Evolutionary conservation across 2,888 invertebrate genomes (phyloP), one percentile per base, ranked within the genome.

Genomic region (Morpho helenor): DNA sequence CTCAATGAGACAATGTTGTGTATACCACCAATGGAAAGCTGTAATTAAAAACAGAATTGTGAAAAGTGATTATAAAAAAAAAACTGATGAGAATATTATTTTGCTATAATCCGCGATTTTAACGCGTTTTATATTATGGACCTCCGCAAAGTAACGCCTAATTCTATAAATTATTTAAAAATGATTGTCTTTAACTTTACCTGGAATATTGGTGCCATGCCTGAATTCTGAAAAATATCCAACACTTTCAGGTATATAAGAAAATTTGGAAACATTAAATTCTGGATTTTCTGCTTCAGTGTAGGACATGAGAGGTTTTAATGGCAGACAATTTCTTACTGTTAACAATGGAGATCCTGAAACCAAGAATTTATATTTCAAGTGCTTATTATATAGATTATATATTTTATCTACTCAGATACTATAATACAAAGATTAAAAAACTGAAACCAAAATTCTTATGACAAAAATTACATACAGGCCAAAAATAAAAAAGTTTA

Each of bases 131-230:
- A 16, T 16, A 16, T 16, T 16, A 16, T 16, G 2, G 16, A 16
- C 16, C 16, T 16, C 16, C 16, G 16, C 16, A 16, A 16, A 16
- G 16, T 16, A 16, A 16, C 16, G 16, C 16, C 16, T 16, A 16
- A 16, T 16, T 16, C 16, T 16, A 16, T 16, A 16, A 16, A 16
- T 16, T 16, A 16, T 16, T 16, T 16, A 16, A 31, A 31, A 31
- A 5, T 31, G 47, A 31, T 31, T 31, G 5, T 31, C 31, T 31
- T 31, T 31, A 31, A 31, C 31, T 39, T 64, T 83, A 94, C 95
- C 96, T 76, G 97, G 96, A 69, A 96, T 92, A 79, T 94, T 95
- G 22, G 94, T 93, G 4, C 94, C 94, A 82, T 94, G 94, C 65
- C 93, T 85, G 69, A 92, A 77, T 50, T 92, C 87, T 45, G 79